Base-by-base conservation (phyloP, 2,888 invertebrate species). In the Tetramorium bicarinatum region DNA sequence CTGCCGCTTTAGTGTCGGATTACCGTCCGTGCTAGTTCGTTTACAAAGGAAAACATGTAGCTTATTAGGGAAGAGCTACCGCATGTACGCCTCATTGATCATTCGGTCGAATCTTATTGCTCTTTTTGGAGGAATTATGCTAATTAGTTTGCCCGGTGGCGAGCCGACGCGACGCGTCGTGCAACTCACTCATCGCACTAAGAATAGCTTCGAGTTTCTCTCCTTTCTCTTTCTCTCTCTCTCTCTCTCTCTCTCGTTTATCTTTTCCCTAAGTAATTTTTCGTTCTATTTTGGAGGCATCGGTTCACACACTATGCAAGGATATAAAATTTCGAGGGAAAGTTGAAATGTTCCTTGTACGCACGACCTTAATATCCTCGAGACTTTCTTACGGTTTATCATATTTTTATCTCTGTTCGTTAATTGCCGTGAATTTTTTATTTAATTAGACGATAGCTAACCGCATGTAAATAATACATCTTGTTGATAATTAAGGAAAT, bases 291-390 rank as follows among this genome's bases (percentile, higher is more conserved):
- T 64, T 52, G 25, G 61, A 85, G 75, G 62, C n/a, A 87, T 87
- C 81, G 67, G 56, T 67, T 75, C 74, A 64, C 82, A 77, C 67
- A 66, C 80, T 85, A 81, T 79, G 83, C 49, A 34, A 79, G 85
- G 66, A 85, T 85, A 87, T 83, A 88, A 88, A 79, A 87, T 88
- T 88, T 87, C 76, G 77, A 85, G 59, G 72, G 62, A 85, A 87
- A 88, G 88, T 88, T 85, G 75, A 83, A 88, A 80, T 52, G 56
- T 76, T 59, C 25, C 52, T 81, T 72, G 47, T 72, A 54, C 56
- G 75, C 52, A 62, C 77, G 83, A 82, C 62, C 82, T 88, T 88
- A 87, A 87, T 85, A 85, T 81, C 64, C 38, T 64, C 52, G 66
- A 79, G 76, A 88, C 82, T 85, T 85, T 83, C 82, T 66, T 69